phyloP scores from a whole-genome alignment of 2,888 invertebrate genomes.

The Trichopoda pennipes region DNA sequence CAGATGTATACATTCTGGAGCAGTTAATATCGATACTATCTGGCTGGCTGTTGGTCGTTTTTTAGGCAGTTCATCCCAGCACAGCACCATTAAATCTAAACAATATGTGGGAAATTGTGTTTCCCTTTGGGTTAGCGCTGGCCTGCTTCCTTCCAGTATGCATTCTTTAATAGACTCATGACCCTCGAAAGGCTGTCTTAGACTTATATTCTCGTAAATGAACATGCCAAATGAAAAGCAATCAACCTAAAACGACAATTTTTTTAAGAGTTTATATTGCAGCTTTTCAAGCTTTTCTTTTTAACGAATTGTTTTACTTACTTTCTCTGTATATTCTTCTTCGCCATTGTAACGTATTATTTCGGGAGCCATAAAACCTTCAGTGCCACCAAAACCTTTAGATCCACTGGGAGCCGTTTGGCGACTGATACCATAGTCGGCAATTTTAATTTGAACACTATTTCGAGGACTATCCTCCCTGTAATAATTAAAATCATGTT shows the following conservation, averaged over 20 bases:
- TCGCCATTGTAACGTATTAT: conserved; percentile 99
- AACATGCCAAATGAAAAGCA: conserved; percentile 99
- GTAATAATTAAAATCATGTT: background rate
- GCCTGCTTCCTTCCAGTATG: conserved; percentile 96
- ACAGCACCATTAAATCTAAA: conserved; percentile 96
- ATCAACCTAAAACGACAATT: conserved; percentile 86
- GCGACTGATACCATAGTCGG: conserved; percentile 97
- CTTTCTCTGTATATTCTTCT: conserved; percentile 99
- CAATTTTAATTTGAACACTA: conserved; percentile 93
- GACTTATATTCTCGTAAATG: conserved; percentile 95
- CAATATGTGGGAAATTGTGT: conserved; percentile 92
- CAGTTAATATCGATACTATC: conserved; percentile 93
- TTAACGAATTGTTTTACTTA: conserved; percentile 72
- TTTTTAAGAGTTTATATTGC: background rate
- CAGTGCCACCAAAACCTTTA: conserved; percentile 99
- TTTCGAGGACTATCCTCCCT: conserved; percentile 85
- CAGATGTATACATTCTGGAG: conserved; percentile 96
- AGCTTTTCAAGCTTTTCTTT: background rate
- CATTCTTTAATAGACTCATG: conserved; percentile 98
- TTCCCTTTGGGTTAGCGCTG: conserved; percentile 91
- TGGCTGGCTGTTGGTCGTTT: conserved; percentile 96
- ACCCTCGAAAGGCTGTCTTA: conserved; percentile 97
- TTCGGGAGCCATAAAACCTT: conserved; percentile 99
- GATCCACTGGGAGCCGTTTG: conserved; percentile 94
- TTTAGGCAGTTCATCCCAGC: conserved; percentile 94